Evolutionary conservation across 2,797 vertebrate species (phyloP).

Genomic region (Schizopygopsis malacanthus): DNA sequence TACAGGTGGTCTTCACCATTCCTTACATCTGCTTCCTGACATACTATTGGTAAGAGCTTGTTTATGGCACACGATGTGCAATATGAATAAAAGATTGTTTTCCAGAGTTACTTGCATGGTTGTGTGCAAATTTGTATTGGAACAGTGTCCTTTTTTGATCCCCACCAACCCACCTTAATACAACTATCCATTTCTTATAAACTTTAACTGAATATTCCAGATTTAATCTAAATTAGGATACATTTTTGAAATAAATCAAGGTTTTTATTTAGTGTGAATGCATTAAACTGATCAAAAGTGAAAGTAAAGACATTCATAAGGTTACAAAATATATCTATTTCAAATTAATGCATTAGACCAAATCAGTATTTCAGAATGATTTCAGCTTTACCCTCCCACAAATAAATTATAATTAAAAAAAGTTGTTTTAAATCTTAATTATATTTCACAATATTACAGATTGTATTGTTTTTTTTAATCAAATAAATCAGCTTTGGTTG

Average conservation of each 20-base stretch:
- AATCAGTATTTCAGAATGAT: background rate
- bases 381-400: background rate
- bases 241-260: background rate
- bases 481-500: background rate
- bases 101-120: background rate
- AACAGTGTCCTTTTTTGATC: background rate
- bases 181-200: background rate
- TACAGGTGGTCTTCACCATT: constrained; percentile 87
- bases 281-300: background rate
- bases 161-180: background rate
- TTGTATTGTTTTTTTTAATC: background rate
- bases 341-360: background rate
- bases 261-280: background rate
- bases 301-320: background rate
- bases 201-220: background rate
- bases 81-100: background rate
- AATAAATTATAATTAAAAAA: background rate
- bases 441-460: background rate
- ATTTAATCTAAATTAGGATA: background rate
- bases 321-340: background rate
- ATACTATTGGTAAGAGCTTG: constrained; percentile 89
- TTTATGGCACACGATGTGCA: background rate
- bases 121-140: background rate
- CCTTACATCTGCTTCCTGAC: constrained; percentile 90
- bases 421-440: too few relatives aligned